These are phyloP conservation scores for Vidua chalybeata DNA, from an alignment of 2,113 vertebrate species.

Conservation along the genomic window DNA sequence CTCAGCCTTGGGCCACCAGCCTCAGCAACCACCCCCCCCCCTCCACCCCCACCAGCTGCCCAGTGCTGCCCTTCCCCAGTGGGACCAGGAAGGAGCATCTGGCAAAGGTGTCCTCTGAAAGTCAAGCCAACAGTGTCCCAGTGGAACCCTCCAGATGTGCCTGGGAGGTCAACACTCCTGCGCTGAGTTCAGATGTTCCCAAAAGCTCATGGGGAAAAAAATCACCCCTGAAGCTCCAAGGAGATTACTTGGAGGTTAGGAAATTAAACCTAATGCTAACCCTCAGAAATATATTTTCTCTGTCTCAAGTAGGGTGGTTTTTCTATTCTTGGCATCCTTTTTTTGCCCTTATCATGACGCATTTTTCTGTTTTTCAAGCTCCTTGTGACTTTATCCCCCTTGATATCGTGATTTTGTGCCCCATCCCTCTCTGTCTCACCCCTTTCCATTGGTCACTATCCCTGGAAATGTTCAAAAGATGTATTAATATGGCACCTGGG, in stretches of 20 bases:
- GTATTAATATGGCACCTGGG: neutral
- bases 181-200: neutral
- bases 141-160: rapidly evolving
- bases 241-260: neutral
- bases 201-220: neutral
- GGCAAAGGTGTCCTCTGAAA: neutral
- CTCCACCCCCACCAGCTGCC: rapidly evolving
- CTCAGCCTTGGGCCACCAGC: neutral
- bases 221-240: neutral
- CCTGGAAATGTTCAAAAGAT: neutral
- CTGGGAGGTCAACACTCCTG: neutral
- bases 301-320: neutral
- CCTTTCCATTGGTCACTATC: neutral
- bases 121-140: rapidly evolving
- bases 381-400: neutral
- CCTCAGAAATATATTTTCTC: neutral
- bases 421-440: neutral
- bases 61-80: neutral
- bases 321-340: neutral
- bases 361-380: neutral
- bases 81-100: neutral
- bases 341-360: neutral
- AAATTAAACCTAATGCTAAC: neutral
- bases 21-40: rapidly evolving
- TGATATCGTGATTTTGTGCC: neutral